Percentiles rank a stretch among this genome's conserved stretches.
These are phyloP conservation scores for Phoxinus phoxinus DNA, from an alignment of 2,113 vertebrate species.

Conservation along the genomic window DNA sequence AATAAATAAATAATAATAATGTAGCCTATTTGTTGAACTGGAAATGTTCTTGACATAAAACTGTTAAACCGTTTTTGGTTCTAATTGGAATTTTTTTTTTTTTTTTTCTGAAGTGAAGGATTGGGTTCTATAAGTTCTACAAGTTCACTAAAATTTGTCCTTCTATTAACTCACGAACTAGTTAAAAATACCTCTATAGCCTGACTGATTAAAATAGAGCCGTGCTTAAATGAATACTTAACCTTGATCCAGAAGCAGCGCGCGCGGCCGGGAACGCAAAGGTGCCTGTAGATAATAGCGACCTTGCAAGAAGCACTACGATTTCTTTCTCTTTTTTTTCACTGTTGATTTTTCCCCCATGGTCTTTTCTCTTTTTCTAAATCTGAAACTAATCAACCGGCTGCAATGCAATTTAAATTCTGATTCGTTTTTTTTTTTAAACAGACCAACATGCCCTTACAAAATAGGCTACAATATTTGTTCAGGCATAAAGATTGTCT, in stretches of 20 bases:
- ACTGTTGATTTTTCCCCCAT: not conserved
- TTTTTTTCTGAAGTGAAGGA: not conserved
- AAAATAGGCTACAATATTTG: not conserved
- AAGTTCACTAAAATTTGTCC: conserved; percentile 11
- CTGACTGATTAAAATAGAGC: conserved; percentile 42
- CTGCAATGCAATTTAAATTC: not conserved
- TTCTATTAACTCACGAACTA: conserved; percentile 36
- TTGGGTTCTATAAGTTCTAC: not conserved
- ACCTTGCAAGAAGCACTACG: conserved; percentile 26
- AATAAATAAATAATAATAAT: not conserved
- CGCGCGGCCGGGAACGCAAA: not conserved
- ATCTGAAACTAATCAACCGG: not conserved
- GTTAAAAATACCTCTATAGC: conserved; percentile 32
- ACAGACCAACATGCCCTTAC: not conserved
- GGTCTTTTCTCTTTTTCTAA: not conserved
- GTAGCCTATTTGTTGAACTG: not conserved
- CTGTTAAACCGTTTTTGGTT: not conserved
- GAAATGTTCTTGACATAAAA: not conserved
- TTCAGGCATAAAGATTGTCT: not conserved
- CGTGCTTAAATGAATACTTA: conserved; percentile 34
- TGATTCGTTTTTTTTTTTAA: not conserved
- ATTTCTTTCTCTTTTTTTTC: not conserved
- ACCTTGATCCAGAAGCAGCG: conserved; percentile 44
- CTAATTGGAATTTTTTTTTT: not conserved
- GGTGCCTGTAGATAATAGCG: conserved; percentile 19